A percentile compares a stretch with the other conserved stretches of the same genome.
Evolutionary conservation across 2,797 vertebrate species (phyloP).

Genomic region (Picus viridis): DNA sequence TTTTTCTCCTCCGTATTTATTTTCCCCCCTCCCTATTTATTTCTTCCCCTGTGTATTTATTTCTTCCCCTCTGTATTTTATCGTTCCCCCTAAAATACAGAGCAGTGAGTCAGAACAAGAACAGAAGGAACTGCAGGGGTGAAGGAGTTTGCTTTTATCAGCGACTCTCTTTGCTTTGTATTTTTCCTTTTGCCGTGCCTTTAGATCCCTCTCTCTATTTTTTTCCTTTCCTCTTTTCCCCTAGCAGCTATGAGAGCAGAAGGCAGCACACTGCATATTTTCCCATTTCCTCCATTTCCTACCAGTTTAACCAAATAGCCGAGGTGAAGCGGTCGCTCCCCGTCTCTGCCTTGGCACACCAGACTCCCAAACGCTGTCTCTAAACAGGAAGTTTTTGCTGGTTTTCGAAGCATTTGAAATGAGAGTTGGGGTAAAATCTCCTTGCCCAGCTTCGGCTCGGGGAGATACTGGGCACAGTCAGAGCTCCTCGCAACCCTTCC

Average conservation of each 20-base stretch:
- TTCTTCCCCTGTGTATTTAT: too few relatives aligned
- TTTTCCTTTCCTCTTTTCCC: too few relatives aligned
- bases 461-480: neutral
- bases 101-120: neutral
- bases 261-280: neutral
- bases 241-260: neutral
- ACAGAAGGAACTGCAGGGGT: neutral
- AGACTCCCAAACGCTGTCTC: neutral
- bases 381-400: neutral
- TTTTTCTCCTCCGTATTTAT: too few relatives aligned
- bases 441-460: neutral
- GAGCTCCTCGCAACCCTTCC: neutral
- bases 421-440: neutral
- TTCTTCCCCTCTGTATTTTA: too few relatives aligned
- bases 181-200: rapidly evolving
- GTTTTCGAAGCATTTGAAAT: neutral
- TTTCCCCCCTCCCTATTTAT: too few relatives aligned
- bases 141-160: neutral
- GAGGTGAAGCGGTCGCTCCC: neutral
- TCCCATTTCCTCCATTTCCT: slow-evolving; percentile 25
- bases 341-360: neutral
- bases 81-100: neutral
- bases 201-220: neutral
- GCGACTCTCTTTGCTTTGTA: neutral
- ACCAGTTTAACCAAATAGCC: neutral